Conservation (phyloP, 2,797 vertebrate genomes). For the Nyctalus aviator region DNA sequence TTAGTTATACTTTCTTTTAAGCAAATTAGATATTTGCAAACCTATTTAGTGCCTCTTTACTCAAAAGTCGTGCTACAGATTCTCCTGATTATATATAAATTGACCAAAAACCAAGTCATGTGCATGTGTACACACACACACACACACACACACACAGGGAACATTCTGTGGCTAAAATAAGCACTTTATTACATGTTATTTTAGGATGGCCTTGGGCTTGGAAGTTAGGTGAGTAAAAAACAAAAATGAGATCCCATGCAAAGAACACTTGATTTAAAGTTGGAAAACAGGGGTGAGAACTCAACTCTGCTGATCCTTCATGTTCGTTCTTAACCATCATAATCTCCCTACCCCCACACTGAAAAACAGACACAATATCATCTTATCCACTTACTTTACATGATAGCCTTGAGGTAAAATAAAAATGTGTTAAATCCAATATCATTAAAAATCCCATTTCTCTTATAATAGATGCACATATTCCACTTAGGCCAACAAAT, state of each 20-base stretch:
- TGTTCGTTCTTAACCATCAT: background rate
- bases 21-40: constrained; percentile 24
- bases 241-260: background rate
- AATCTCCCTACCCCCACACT: background rate
- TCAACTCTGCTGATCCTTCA: background rate
- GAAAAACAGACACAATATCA: background rate
- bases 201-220: background rate
- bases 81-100: background rate
- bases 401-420: background rate
- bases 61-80: background rate
- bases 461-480: background rate
- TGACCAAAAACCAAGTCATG: background rate
- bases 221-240: background rate
- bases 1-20: background rate
- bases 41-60: background rate
- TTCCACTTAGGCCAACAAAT: background rate
- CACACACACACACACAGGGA: background rate
- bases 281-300: background rate
- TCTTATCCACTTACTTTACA: background rate
- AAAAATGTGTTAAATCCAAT: background rate
- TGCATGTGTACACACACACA: background rate
- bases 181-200: background rate
- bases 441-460: background rate
- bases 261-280: background rate
- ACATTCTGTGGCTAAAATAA: constrained; percentile 16